Evolutionary conservation across 2,113 vertebrate species (phyloP).

Genomic region (Paradisaea rubra): DNA sequence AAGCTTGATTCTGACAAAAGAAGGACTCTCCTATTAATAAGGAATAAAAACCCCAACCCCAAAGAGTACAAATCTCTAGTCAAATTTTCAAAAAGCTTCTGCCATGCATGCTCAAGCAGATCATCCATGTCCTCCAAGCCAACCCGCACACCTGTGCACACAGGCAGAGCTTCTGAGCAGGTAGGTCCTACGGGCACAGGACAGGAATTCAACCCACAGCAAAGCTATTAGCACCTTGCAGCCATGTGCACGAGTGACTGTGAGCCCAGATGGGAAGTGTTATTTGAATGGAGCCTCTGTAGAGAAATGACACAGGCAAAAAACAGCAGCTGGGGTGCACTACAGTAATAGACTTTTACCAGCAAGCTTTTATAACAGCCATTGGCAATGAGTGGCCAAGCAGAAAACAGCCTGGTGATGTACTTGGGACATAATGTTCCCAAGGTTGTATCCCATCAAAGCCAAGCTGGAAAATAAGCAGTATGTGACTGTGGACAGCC

Average conservation of each 20-base stretch:
- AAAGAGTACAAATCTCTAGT: neutral
- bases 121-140: neutral
- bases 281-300: neutral
- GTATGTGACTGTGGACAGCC: neutral
- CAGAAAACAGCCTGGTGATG: slow-evolving; percentile 24
- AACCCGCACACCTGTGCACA: neutral
- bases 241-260: neutral
- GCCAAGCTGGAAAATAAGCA: neutral
- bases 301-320: neutral
- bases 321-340: neutral
- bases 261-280: neutral
- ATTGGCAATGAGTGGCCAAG: slow-evolving; percentile 8
- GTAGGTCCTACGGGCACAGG: neutral
- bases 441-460: neutral
- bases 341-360: neutral
- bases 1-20: neutral
- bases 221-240: slow-evolving; percentile 27
- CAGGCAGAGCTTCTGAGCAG: slow-evolving; percentile 17
- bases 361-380: slow-evolving; percentile 4
- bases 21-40: neutral
- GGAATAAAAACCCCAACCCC: neutral
- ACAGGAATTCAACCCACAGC: neutral
- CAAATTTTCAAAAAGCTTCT: slow-evolving; percentile 27
- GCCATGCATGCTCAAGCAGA: slow-evolving; percentile 49
- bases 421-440: neutral